phyloP scores from a whole-genome alignment of 2,113 vertebrate species.

The Silurus asotus region DNA sequence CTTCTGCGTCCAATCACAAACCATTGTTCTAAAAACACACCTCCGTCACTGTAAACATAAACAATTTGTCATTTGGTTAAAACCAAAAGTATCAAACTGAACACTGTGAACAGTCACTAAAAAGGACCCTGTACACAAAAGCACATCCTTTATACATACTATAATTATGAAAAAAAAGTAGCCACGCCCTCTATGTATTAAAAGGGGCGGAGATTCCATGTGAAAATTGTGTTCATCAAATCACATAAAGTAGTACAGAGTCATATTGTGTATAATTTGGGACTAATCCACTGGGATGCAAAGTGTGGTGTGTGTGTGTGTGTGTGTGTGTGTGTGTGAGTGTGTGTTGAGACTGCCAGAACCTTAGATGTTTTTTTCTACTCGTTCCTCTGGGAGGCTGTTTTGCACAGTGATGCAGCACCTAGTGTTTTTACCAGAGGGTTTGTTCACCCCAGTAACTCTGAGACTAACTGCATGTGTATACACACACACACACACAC shows the following conservation, averaged over 20 bases:
- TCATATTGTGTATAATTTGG: not conserved
- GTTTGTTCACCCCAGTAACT: slow-evolving; percentile 32
- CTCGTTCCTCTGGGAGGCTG: not conserved
- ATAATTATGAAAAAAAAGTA: no score
- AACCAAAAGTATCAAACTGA: not conserved
- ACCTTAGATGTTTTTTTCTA: not conserved
- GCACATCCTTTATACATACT: no score
- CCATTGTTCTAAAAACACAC: not conserved
- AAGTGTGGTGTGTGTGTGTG: not conserved
- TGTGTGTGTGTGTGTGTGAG: not conserved
- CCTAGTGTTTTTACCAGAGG: slow-evolving; percentile 24
- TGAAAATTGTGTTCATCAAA: no score
- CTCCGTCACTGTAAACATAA: not conserved
- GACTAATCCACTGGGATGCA: not conserved
- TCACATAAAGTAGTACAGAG: not conserved
- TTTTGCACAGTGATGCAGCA: slow-evolving; percentile 25
- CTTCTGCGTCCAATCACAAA: not conserved
- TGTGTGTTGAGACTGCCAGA: not conserved
- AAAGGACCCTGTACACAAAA: no score
- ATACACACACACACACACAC: slow-evolving; percentile 3
- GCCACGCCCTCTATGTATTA: not conserved
- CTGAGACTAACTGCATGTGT: slow-evolving; percentile 2
- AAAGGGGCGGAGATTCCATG: not conserved
- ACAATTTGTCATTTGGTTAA: not conserved
- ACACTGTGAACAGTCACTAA: not conserved